Base-by-base conservation (phyloP, 2,797 vertebrate genomes). In the Cryptoprocta ferox region DNA sequence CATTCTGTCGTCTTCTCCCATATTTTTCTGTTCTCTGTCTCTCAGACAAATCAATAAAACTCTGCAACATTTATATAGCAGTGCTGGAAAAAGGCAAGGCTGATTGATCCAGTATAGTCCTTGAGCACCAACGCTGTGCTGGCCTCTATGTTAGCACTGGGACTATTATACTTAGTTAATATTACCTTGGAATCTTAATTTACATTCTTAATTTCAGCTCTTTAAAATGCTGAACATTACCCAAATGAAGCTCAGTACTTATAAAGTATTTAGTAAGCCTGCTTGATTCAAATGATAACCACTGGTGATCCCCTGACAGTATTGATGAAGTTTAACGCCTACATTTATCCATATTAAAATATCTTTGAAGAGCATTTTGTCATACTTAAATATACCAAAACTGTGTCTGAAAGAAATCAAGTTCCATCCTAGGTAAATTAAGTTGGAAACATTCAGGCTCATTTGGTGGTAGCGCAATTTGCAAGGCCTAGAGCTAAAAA, bases 401-500 rank as follows among this genome's bases (percentile, higher is more conserved):
- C 65, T 42, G 26, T 70, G 11, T 85, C 59, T 89, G 65, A 97
- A 97, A 95, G 84, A 97, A 97, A 96, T 65, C 68, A 79, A 81
- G 71, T 95, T 96, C 48, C 93, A 59, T 96, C 71, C 80, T 56
- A 85, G 94, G 61, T 97, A 78, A 78, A 94, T 71, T 35, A 97
- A 70, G 10, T 39, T 96, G 88, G 63, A 12, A 16, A 89, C 70
- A 93, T 86, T 95, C 79, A 50, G n/a, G 35, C 50, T 85, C 16
- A 66, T 71, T 90, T 92, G 63, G 48, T 79, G 32, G 32, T 61
- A 88, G 65, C 91, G 63, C 89, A 94, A 94, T 97, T 95, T 95
- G 48, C 73, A 94, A 96, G 85, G 75, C 71, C 89, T 96, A 79
- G 66, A 95, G 87, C 86, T 96, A 96, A 89, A 96, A 92, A 91